These are phyloP conservation scores for Steatocranus sp. DNA, from an alignment of 2,797 vertebrate genomes.

Conservation along the genomic window DNA sequence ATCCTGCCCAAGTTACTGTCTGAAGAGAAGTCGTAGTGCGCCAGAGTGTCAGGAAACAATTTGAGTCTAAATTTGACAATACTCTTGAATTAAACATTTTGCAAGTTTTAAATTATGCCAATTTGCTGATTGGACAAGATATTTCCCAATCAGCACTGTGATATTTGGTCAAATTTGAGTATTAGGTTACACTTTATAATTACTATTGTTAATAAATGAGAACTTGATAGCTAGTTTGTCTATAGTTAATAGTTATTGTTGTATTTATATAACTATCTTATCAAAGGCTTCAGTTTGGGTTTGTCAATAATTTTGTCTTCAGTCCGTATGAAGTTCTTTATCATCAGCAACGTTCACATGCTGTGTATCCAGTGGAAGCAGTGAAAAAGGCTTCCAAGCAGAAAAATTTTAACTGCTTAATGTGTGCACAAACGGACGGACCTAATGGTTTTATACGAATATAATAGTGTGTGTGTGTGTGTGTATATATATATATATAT, in stretches of 20 bases:
- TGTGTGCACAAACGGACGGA: rapidly evolving
- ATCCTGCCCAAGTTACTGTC: background rate
- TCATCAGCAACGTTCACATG: rapidly evolving
- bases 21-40: background rate
- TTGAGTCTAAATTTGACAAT: background rate
- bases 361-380: background rate
- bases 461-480: too few species aligned
- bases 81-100: background rate
- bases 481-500: too few species aligned
- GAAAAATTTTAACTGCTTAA: background rate
- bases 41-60: background rate
- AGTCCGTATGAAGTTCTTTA: background rate
- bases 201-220: background rate
- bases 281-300: background rate
- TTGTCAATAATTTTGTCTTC: background rate
- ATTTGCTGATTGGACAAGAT: background rate
- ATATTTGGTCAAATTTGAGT: background rate
- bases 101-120: rapidly evolving
- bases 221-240: background rate
- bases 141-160: background rate
- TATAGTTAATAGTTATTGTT: background rate
- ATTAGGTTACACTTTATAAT: background rate
- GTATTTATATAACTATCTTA: background rate
- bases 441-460: rapidly evolving
- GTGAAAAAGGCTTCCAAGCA: background rate